Evolutionary conservation across 2,888 invertebrate genomes (phyloP).

Genomic region (Plebejus anna): DNA sequence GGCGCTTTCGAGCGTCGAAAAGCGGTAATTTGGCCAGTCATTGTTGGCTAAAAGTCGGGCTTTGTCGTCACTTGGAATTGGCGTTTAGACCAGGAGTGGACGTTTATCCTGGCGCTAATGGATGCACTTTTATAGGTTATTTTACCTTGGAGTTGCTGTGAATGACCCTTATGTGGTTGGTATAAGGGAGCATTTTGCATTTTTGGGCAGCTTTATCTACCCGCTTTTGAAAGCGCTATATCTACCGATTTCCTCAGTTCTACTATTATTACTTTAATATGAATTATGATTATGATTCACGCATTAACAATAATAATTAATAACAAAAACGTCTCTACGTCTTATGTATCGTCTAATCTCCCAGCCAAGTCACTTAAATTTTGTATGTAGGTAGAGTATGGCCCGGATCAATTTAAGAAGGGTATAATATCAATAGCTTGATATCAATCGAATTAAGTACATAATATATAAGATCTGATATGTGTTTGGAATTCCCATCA

Average conservation of each 20-base stretch:
- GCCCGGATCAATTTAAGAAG: too few species aligned
- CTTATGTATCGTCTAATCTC: too few species aligned
- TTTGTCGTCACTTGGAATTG: conserved; percentile 77
- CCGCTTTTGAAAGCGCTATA: not conserved
- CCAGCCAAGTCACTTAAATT: too few species aligned
- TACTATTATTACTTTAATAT: too few species aligned
- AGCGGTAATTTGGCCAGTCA: conserved; percentile 76
- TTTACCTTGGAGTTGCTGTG: not conserved
- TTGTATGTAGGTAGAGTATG: too few species aligned
- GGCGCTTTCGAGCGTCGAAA: conserved; percentile 73
- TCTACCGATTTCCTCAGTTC: not conserved
- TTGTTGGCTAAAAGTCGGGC: conserved; percentile 76
- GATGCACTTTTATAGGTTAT: conserved; percentile 39
- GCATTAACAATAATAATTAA: too few species aligned
- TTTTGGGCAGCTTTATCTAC: not conserved
- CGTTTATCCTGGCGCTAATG: conserved; percentile 47
- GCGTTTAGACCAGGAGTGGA: conserved; percentile 75
- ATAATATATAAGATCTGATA: too few species aligned
- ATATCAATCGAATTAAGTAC: too few species aligned
- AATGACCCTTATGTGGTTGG: not conserved
- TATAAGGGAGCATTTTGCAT: not conserved
- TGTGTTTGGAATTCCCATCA: too few species aligned
- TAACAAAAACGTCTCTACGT: too few species aligned
- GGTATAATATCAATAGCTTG: too few species aligned
- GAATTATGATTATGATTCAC: too few species aligned